Evolutionary conservation across 92 coral and sea anemone genomes (phyloP).

Genomic region (Ricordea florida): DNA sequence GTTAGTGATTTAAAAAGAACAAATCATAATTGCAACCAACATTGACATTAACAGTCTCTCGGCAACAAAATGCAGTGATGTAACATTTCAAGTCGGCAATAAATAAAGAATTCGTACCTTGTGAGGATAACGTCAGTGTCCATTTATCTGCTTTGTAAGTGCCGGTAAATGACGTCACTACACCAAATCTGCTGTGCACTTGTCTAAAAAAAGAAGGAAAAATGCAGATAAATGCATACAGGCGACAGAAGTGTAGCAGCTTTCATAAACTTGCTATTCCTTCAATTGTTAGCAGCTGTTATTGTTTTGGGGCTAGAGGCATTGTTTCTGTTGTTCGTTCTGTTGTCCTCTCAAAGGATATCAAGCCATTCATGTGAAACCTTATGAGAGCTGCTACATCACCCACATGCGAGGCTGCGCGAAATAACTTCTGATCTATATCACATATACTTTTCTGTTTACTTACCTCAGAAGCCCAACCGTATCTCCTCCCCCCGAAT

Average conservation of each 20-base stretch:
- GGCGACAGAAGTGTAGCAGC: neutral
- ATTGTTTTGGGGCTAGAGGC: neutral
- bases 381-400: neutral
- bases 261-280: neutral
- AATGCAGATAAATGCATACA: neutral
- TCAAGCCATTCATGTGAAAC: neutral
- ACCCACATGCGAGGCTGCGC: no score
- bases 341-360: neutral
- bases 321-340: neutral
- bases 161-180: constrained; percentile 16
- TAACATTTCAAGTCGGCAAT: neutral
- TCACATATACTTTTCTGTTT: neutral
- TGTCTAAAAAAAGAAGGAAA: neutral
- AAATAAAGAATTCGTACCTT: no score
- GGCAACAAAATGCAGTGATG: constrained; percentile 1
- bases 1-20: neutral
- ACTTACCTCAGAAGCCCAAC: neutral
- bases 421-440: no score
- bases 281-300: neutral
- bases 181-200: neutral
- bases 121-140: neutral
- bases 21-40: neutral
- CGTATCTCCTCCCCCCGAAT: neutral
- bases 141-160: constrained; percentile 14
- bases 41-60: neutral